Evolutionary conservation across 2,888 invertebrate genomes (phyloP).

Genomic region (Hermaeophaga mercurialis): DNA sequence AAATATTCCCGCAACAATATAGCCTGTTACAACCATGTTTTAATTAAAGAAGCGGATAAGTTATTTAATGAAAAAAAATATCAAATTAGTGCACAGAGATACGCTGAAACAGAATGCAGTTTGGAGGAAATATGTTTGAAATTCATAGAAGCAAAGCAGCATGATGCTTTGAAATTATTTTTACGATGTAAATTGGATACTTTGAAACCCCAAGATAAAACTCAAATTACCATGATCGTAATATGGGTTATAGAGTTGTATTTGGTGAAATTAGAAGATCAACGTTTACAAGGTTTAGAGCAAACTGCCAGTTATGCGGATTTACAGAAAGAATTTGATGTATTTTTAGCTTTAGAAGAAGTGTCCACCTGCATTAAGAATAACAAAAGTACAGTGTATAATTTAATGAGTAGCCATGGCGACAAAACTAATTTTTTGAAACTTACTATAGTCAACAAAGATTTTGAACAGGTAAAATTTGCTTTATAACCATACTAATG

Average conservation of each 20-base stretch:
- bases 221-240: constrained; percentile 90
- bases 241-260: constrained; percentile 95
- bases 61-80: constrained; percentile 79
- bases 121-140: constrained; percentile 95
- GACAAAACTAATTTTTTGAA: constrained; percentile 89
- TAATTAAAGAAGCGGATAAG: constrained; percentile 87
- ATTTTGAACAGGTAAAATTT: constrained; percentile 79
- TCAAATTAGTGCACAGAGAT: constrained; percentile 83
- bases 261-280: constrained; percentile 83
- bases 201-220: constrained; percentile 75
- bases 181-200: constrained; percentile 74
- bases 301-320: constrained; percentile 60
- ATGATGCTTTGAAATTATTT: constrained; percentile 86
- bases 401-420: constrained; percentile 91
- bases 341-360: constrained; percentile 72
- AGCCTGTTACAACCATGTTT: constrained; percentile 79
- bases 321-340: constrained; percentile 77
- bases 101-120: constrained; percentile 87
- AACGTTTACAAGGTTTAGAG: constrained; percentile 60
- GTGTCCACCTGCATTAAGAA: constrained; percentile 80
- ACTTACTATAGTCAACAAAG: constrained; percentile 86
- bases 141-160: constrained; percentile 78
- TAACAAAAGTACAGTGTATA: constrained; percentile 84
- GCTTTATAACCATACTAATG: too few relatives aligned
- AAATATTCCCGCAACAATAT: constrained; percentile 82